phyloP scores from a whole-genome alignment of 2,113 vertebrate genomes.

The Lathamus discolor region DNA sequence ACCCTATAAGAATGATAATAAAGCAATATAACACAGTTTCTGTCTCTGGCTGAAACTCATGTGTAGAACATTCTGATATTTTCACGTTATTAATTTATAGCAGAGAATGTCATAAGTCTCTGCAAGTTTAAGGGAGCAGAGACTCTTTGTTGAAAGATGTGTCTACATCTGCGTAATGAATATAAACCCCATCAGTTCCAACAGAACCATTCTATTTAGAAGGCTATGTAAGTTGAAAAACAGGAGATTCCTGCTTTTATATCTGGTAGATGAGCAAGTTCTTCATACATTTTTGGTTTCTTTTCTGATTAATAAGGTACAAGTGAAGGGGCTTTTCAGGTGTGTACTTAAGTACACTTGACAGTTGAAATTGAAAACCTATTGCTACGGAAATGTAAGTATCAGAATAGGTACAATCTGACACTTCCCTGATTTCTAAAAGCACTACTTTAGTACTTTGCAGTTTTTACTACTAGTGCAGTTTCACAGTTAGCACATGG shows the following conservation, averaged over 20 bases:
- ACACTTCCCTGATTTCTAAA: background rate
- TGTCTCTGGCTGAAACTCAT: background rate
- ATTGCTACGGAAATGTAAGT: background rate
- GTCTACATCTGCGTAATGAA: background rate
- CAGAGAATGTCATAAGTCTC: background rate
- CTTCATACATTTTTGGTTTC: background rate
- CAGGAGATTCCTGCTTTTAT: background rate
- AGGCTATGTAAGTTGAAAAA: background rate
- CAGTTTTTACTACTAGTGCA: background rate
- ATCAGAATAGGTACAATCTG: background rate
- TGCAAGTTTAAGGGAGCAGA: background rate
- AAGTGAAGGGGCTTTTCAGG: background rate
- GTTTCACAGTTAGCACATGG: background rate
- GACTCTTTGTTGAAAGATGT: background rate
- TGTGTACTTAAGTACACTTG: background rate
- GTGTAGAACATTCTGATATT: background rate
- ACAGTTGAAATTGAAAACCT: background rate
- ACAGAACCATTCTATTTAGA: background rate
- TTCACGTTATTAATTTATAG: background rate
- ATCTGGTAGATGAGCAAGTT: background rate
- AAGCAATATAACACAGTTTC: background rate
- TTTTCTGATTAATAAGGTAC: background rate
- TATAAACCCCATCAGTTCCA: background rate
- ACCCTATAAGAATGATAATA: background rate
- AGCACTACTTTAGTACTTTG: background rate